These are phyloP conservation scores for Rhegmatorhina hoffmannsi DNA, from an alignment of 2,113 vertebrate species.

Conservation along the genomic window DNA sequence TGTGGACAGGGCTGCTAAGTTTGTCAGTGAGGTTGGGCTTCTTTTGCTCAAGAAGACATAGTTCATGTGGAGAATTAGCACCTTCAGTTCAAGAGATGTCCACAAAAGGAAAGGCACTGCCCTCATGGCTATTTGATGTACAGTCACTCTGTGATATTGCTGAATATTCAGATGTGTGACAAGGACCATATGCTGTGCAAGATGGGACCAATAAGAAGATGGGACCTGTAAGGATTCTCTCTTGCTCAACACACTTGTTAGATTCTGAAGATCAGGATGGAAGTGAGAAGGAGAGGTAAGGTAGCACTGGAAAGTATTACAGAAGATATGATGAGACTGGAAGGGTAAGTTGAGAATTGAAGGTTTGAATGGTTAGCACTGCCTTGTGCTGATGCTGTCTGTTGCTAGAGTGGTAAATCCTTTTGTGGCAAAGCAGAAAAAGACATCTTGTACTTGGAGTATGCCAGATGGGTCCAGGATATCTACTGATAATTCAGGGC, in stretches of 20 bases:
- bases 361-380: not conserved
- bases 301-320: not conserved
- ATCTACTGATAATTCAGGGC: not conserved
- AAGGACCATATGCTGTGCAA: not conserved
- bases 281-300: not conserved
- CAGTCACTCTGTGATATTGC: not conserved
- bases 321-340: not conserved
- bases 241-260: not conserved
- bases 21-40: not conserved
- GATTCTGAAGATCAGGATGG: not conserved
- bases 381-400: not conserved
- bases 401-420: not conserved
- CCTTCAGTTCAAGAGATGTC: not conserved
- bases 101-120: not conserved
- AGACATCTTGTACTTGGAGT: not conserved
- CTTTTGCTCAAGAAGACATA: not conserved
- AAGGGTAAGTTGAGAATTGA: not conserved
- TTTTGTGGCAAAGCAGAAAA: not conserved
- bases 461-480: not conserved
- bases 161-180: not conserved
- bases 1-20: not conserved
- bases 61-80: not conserved
- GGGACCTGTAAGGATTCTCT: not conserved
- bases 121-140: fast-evolving
- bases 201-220: not conserved